Conservation (phyloP, 2,797 vertebrate genomes). For the Lerista edwardsae region DNA sequence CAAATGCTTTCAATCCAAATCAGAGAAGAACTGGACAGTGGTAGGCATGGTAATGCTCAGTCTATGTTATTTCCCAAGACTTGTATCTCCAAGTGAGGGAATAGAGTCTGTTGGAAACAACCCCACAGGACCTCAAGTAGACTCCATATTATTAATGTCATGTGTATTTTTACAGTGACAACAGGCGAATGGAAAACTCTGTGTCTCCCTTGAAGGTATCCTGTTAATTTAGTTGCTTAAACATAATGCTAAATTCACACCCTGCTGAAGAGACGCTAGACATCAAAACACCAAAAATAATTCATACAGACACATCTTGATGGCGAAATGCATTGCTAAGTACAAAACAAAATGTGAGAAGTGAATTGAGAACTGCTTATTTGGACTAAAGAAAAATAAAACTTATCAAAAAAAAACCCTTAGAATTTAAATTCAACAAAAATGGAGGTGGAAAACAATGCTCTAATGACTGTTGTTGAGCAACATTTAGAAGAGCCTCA, state of each 20-base stretch:
- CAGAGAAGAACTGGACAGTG: too few relatives aligned
- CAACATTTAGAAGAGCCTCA: constrained; percentile 46
- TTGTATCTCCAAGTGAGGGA: background rate
- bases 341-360: constrained; percentile 50
- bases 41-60: too few relatives aligned
- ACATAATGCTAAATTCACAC: constrained; percentile 23
- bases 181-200: background rate
- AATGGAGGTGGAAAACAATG: constrained; percentile 39
- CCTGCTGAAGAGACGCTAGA: constrained; percentile 13
- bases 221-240: constrained; percentile 6
- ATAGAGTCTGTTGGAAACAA: background rate
- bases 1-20: too few relatives aligned
- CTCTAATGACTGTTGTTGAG: constrained; percentile 32
- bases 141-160: background rate
- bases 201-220: constrained; percentile 32
- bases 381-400: background rate
- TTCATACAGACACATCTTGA: background rate
- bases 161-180: constrained; percentile 6
- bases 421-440: constrained; percentile 58
- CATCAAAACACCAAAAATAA: constrained; percentile 10
- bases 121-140: constrained; percentile 22
- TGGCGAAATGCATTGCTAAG: constrained; percentile 49
- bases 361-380: constrained; percentile 3
- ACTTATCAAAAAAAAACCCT: constrained; percentile 43
- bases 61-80: too few relatives aligned